Conservation (phyloP, 2,888 invertebrate species). For the Lithophane leautieri region DNA sequence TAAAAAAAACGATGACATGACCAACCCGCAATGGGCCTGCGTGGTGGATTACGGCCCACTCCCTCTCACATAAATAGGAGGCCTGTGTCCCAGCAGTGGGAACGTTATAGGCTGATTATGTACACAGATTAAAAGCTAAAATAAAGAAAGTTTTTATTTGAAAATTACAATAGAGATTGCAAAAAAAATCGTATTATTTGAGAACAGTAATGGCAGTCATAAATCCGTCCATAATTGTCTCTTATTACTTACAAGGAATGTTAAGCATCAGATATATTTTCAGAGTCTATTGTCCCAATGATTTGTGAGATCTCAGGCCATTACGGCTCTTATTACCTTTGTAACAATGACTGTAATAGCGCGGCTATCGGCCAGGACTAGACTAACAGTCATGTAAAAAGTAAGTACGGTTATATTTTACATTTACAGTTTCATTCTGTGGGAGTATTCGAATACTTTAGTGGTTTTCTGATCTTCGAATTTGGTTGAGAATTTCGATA, state of each 20-base stretch:
- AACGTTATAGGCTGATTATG: not conserved
- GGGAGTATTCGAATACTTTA: slow-evolving; percentile 26
- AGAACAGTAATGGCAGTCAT: slow-evolving; percentile 27
- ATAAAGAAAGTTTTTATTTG: slow-evolving; percentile 13
- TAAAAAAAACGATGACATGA: too few species aligned
- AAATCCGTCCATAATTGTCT: slow-evolving; percentile 31
- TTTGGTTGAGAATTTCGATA: slow-evolving; percentile 25
- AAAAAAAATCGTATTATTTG: slow-evolving; percentile 28
- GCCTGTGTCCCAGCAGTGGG: too few species aligned
- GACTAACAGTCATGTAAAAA: slow-evolving; percentile 36
- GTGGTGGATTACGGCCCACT: too few species aligned
- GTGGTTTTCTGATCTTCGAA: slow-evolving; percentile 22
- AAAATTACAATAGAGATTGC: slow-evolving; percentile 2
- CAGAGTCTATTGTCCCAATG: slow-evolving; percentile 47
- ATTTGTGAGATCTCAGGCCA: slow-evolving; percentile 47
- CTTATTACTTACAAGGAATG: slow-evolving; percentile 47
- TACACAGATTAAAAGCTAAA: not conserved
- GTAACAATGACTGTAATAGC: slow-evolving; percentile 51
- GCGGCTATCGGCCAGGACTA: slow-evolving; percentile 20
- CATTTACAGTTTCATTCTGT: slow-evolving; percentile 23
- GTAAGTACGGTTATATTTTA: slow-evolving; percentile 46
- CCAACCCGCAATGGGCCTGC: too few species aligned
- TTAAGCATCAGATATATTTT: slow-evolving; percentile 45
- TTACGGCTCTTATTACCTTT: slow-evolving; percentile 52
- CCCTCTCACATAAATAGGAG: too few species aligned